Base-by-base conservation (phyloP, 2,888 invertebrate species). In the Baronia brevicornis region DNA sequence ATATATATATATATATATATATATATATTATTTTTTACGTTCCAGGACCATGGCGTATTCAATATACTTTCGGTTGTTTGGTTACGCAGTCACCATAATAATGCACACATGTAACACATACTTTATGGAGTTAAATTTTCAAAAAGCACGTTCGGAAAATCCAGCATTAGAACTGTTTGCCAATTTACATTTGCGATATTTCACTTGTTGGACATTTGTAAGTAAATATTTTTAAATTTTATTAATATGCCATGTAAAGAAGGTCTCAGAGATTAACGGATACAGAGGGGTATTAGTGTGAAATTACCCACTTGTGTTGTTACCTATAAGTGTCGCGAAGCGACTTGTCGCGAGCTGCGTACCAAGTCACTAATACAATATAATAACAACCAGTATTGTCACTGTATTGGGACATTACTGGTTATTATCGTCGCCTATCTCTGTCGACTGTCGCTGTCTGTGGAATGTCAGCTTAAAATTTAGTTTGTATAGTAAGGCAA, bases 141-240 rank as follows among this genome's bases (percentile, higher is more conserved):
- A 41, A 0, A 41, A 39, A 1, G 45, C 49, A 0, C 17, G 43
- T 0, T 18, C 35, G n/a, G 36, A 54, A 0, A 50, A 62, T n/a
- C 51, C 52, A 0, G 23, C 44, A 0, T 29, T 65, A 0, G 30
- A 36, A 6, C 12, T 5, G 0, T 73, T 67, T 21, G 28, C 34
- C 2, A 43, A 40, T 0, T 23, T 70, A 27, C 57, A 65, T 25
- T 40, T 42, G 0, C 38, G 70, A n/a, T 75, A 54, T 18, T 62
- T 74, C 4, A 74, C 74, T 0, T 49, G 54, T 3, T 75, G 75
- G 75, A 74, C 58, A 11, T 61, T 65, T 46, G 74, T 75, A 38
- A 72, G 66, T 59, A 30, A 12, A n/a, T 2, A 1, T 23, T 4
- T 11, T 26, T 15, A 17, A 9, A 10, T 11, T 14, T 14, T 5